phyloP scores from a whole-genome alignment of 2,113 vertebrate species.

The Cepphus grylle region DNA sequence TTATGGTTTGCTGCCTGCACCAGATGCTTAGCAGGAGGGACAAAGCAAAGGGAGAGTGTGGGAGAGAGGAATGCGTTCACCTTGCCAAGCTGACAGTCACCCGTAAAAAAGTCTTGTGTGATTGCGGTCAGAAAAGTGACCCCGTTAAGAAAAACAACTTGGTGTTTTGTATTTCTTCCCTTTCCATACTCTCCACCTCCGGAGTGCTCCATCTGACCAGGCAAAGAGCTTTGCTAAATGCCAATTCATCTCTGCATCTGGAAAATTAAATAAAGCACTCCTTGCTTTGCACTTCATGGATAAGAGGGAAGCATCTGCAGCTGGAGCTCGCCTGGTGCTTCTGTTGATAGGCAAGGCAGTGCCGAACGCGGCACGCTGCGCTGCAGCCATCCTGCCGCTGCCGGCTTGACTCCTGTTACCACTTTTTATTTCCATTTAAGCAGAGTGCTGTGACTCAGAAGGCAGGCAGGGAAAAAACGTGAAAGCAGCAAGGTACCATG shows the following conservation, averaged over 20 bases:
- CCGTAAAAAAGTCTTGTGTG: neutral
- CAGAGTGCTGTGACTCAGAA: neutral
- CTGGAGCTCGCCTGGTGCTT: neutral
- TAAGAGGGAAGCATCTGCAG: neutral
- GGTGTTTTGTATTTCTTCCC: neutral
- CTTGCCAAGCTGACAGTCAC: neutral
- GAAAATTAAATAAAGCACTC: neutral
- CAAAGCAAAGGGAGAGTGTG: neutral
- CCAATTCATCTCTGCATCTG: neutral
- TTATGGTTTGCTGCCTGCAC: neutral
- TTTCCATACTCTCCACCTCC: neutral
- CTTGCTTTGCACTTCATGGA: neutral
- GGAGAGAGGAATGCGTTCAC: neutral
- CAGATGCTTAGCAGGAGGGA: neutral
- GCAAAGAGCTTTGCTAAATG: neutral
- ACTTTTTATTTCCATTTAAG: neutral
- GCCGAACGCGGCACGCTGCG: accelerated
- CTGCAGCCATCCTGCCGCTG: neutral
- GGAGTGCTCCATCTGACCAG: neutral
- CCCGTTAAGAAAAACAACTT: neutral
- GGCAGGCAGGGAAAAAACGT: neutral
- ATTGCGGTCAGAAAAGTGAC: neutral
- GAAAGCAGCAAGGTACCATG: neutral
- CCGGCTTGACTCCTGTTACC: neutral
- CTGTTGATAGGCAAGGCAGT: neutral